Evolutionary conservation across 2,888 invertebrate species (phyloP).

Genomic region (Lysandra coridon): DNA sequence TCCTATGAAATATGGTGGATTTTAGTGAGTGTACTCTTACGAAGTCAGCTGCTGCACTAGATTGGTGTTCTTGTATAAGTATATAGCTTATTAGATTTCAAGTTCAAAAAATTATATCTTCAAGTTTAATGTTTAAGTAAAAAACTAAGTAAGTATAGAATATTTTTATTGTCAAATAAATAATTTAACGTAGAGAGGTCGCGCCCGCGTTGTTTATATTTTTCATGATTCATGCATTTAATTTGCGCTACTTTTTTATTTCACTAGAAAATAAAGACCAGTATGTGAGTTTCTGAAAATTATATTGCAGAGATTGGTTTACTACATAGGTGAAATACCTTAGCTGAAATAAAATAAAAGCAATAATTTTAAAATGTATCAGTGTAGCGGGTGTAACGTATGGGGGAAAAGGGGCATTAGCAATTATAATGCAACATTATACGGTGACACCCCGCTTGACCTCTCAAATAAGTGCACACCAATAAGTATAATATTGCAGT

Average conservation of each 20-base stretch:
- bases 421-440: not conserved
- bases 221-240: not conserved
- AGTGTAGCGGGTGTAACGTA: not conserved
- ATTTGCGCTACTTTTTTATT: not conserved
- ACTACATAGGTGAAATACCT: no score
- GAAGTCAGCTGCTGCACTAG: not conserved
- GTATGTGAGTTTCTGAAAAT: no score
- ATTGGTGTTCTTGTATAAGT: not conserved
- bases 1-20: not conserved
- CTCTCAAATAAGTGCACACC: slow-evolving; percentile 9
- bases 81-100: not conserved
- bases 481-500: slow-evolving; percentile 26
- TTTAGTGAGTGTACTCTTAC: not conserved
- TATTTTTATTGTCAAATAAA: no score
- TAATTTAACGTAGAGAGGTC: no score
- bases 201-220: no score
- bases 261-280: not conserved
- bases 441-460: slow-evolving; percentile 21
- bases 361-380: slow-evolving; percentile 3
- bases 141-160: no score
- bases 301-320: no score
- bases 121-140: no score
- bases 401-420: not conserved
- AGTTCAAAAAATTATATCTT: no score
- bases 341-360: not conserved